Base-by-base conservation (phyloP, 2,113 vertebrate genomes). In the Nematolebias whitei region DNA sequence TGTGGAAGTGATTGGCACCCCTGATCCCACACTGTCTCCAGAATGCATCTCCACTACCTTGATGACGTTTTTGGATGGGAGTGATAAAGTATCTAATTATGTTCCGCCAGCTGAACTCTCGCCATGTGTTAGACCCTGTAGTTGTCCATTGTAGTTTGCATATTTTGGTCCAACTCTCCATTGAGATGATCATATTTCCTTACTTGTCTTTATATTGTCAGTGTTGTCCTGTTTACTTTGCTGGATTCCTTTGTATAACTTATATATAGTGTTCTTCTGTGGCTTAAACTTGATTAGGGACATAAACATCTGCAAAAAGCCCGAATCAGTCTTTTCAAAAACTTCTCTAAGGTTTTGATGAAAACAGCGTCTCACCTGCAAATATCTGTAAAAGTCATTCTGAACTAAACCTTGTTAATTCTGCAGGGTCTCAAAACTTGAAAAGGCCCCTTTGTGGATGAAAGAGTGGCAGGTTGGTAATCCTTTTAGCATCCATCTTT, bases 321-420 rank as follows among this genome's bases (percentile, higher is more conserved):
- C 54, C 10, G 13, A 4, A 10, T 16, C 19, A 0, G 0, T 3
- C 4, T 16, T 24, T 18, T 16, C 54, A 1, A 16, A 23, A 1
- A 4, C 14, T 5, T 0, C 38, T 24, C 41, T 57, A 4, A 57
- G 5, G n/a, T 55, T 39, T 39, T 19, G 40, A 11, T 15, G 5
- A 5, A 22, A 32, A 12, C 32, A 12, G 9, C 38, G 18, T 19
- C 52, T 29, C 5, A 57, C 38, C 2, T 57, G 38, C 15, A 57
- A 19, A 19, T 49, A 57, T 5, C 41, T 57, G 9, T 39, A 47
- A 5, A 66, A 56, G 14, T 66, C 26, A 13, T 66, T n/a, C 22
- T 20, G 8, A 4, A 1, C 52, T 15, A 66, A 38, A 3, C 29
- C 26, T 14, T 47, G 1, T 7, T 38, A 10, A 0, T 9, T 23